Evolutionary conservation across 2,888 invertebrate genomes (phyloP), one percentile per base, ranked within the genome.

Genomic region (Ormyrus rosae): DNA sequence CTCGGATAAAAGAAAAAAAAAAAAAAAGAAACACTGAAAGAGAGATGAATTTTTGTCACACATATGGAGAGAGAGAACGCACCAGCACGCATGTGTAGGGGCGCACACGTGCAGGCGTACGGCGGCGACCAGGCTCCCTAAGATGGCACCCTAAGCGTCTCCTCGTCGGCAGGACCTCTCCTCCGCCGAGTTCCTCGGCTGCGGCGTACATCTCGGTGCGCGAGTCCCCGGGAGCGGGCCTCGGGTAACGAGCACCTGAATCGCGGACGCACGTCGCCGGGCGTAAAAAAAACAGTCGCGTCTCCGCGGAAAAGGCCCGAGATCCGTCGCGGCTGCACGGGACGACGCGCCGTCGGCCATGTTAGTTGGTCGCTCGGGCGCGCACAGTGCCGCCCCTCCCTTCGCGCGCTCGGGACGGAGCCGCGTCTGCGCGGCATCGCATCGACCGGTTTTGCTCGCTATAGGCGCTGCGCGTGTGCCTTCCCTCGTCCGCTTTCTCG

Each of bases 401-500:
- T 64, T 64, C 48, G 5, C 48, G 64, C 65, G 68, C 74, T 51
- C 72, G 63, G 34, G 34, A 34, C 34, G 3, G 0, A 3, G 34
- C 34, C 82, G 82, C 81, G 78, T 68, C 82, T 81, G 63, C 74
- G 67, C 34, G 78, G 69, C 70, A 13, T 13, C 74, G 83, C 85
- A 87, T 88, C 88, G 88, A 89, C 87, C 89, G 87, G 87, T 86
- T 86, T 86, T 86, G 34, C 78, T 81, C 79, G 68, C 82, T 64
- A 34, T 34, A 34, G 34, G 19, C 19, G 19, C 19, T 19, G 19
- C 19, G 19, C 13, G 34, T 73, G 78, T 71, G 8, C 34, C 34
- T 2, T 60, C 51, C 51, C 48, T 45, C 56, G 67, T 60, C 45
- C 55, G 10, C 64, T 63, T 19, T 61, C 71, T 48, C 65, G 46